Conservation (phyloP, 2,888 invertebrate genomes). For the Zygogramma bicolorata region DNA sequence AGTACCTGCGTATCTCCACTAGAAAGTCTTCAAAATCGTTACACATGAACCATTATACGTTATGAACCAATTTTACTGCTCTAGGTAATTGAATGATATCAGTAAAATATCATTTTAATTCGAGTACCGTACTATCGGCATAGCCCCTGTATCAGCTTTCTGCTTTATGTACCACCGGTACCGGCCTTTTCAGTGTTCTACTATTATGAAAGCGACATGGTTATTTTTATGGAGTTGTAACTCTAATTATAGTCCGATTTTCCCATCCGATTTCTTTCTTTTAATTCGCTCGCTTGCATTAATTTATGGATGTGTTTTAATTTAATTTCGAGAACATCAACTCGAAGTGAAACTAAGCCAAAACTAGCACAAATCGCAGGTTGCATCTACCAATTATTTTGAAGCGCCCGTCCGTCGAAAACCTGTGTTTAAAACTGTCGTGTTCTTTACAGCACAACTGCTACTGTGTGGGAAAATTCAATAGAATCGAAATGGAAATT, state of each 20-base stretch:
- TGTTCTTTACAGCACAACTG: background rate
- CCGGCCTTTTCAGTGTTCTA: constrained; percentile 11
- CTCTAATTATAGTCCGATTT: constrained; percentile 19
- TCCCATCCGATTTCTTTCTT: constrained; percentile 21
- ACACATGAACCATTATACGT: background rate
- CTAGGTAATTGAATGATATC: background rate
- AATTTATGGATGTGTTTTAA: constrained; percentile 20
- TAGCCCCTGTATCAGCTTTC: background rate
- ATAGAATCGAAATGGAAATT: no score
- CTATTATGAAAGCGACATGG: constrained; percentile 11
- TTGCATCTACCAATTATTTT: constrained; percentile 24
- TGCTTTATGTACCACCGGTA: background rate
- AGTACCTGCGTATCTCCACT: no score
- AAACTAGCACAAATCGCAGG: constrained; percentile 25
- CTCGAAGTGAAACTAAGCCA: constrained; percentile 13
- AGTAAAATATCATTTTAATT: background rate
- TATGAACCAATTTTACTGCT: background rate
- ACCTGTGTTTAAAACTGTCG: background rate
- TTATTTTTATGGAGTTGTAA: constrained; percentile 17
- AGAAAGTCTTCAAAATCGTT: no score
- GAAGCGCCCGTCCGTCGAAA: constrained; percentile 10
- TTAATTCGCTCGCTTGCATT: constrained; percentile 13
- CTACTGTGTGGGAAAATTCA: background rate
- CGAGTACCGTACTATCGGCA: background rate
- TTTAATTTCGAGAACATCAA: constrained; percentile 7